phyloP scores from a whole-genome alignment of 2,797 vertebrate species.

The Gallirallus australis region DNA sequence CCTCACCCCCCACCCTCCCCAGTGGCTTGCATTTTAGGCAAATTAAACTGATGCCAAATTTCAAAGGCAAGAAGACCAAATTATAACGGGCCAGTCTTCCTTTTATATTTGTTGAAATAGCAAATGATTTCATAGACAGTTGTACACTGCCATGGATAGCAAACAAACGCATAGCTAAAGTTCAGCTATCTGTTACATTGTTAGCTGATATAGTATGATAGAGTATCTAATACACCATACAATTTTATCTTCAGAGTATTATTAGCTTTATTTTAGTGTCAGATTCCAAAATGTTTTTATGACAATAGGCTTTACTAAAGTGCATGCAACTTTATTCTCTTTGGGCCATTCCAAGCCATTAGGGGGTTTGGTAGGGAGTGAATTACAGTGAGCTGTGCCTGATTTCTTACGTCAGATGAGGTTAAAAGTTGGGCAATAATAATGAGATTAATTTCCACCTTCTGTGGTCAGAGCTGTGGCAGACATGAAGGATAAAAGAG shows the following conservation, averaged over 20 bases:
- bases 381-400: not conserved
- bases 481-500: not conserved
- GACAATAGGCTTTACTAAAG: not conserved
- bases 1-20: not conserved
- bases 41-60: not conserved
- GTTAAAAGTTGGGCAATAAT: not conserved
- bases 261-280: not conserved
- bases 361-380: not conserved
- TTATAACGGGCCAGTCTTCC: not conserved
- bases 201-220: not conserved
- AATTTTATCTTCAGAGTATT: not conserved
- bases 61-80: not conserved
- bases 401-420: not conserved
- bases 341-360: not conserved
- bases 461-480: not conserved
- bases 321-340: not conserved
- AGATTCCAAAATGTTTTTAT: not conserved
- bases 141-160: not conserved
- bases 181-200: not conserved
- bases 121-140: not conserved
- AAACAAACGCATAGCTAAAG: not conserved
- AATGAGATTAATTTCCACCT: not conserved
- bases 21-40: not conserved
- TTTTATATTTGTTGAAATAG: slow-evolving; percentile 28
- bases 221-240: not conserved